These are phyloP conservation scores for Epinephelus coioides DNA, from an alignment of 2,797 vertebrate genomes.

Conservation along the genomic window DNA sequence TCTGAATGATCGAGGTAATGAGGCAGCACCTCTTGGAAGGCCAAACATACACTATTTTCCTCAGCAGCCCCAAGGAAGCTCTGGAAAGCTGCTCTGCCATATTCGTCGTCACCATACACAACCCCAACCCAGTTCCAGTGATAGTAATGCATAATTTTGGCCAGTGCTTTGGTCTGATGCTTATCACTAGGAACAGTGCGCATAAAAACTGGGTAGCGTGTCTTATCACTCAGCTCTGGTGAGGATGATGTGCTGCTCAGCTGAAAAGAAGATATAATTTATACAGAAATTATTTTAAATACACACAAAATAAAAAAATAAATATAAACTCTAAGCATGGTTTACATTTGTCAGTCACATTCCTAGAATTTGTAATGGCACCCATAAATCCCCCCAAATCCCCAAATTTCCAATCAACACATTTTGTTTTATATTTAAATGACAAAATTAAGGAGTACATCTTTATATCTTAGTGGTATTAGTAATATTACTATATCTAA, in stretches of 20 bases:
- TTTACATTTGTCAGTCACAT: background rate
- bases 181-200: constrained; percentile 80
- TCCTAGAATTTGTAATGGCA: background rate
- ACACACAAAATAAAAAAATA: background rate
- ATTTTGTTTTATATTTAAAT: background rate
- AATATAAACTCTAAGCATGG: background rate
- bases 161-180: constrained; percentile 78
- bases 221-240: constrained; percentile 75
- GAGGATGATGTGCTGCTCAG: constrained; percentile 79
- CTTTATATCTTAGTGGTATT: too few species aligned
- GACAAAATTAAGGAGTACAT: background rate
- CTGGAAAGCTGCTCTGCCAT: constrained; percentile 75
- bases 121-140: constrained; percentile 82
- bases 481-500: too few species aligned
- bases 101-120: constrained; percentile 80
- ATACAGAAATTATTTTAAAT: background rate
- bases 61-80: constrained; percentile 71
- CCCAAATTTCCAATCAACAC: background rate
- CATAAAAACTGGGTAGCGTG: constrained; percentile 73
- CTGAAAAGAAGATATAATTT: constrained; percentile 51
- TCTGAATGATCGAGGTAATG: constrained; percentile 46
- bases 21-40: constrained; percentile 72
- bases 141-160: constrained; percentile 67
- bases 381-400: background rate
- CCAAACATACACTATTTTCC: constrained; percentile 67